Percentiles rank a stretch among this genome's conserved stretches.
Conservation (phyloP, 35 echinoderm and acorn worm genomes). For the Apostichopus japonicus region DNA sequence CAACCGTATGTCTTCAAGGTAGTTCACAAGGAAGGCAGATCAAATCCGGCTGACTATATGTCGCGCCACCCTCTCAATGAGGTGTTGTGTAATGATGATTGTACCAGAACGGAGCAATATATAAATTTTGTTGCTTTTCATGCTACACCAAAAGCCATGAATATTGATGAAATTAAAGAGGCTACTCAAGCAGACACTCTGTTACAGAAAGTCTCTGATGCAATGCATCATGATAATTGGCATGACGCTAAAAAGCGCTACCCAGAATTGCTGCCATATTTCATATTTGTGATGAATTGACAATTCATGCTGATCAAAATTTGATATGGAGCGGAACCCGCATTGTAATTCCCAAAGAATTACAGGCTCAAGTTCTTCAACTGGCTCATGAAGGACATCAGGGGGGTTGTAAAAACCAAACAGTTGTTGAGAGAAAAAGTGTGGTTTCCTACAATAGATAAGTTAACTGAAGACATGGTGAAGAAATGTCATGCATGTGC, state of each 20-base stretch:
- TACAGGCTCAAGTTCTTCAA: not conserved
- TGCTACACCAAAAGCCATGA: too few species aligned
- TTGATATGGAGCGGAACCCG: not conserved
- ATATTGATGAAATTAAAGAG: too few species aligned
- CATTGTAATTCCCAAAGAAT: constrained; percentile 1
- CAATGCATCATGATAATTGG: constrained; percentile 68
- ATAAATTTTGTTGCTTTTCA: too few species aligned
- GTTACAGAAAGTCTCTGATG: too few species aligned
- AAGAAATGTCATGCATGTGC: constrained; percentile 23
- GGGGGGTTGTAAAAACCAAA: constrained; percentile 52
- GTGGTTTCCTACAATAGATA: constrained; percentile 63
- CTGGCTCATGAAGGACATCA: too few species aligned
- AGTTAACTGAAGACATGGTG: not conserved
- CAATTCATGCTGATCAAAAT: not conserved
- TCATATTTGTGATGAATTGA: constrained; percentile 14
- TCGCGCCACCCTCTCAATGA: too few species aligned
- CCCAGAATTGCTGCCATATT: too few species aligned
- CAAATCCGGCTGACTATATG: too few species aligned
- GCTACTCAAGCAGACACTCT: too few species aligned
- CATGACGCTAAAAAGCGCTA: too few species aligned
- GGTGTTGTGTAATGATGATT: too few species aligned
- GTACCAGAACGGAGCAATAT: constrained; percentile 52
- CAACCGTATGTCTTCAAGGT: constrained; percentile 47
- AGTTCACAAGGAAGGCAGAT: too few species aligned
- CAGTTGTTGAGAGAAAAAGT: constrained; percentile 44